Evolutionary conservation across 2,888 invertebrate species (phyloP).

Genomic region (Metellina segmentata): DNA sequence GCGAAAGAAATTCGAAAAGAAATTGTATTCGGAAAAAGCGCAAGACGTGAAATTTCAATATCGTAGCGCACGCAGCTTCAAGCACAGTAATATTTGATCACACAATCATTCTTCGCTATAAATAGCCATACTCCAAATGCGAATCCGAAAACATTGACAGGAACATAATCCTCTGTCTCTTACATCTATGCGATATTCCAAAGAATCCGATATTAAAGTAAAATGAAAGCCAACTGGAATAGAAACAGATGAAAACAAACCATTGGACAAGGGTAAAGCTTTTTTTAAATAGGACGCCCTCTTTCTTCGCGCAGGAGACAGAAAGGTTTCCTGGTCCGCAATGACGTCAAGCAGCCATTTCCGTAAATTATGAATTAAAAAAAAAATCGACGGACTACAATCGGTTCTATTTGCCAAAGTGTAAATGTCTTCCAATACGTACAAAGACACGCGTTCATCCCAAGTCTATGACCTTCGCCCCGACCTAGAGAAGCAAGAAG

Average conservation of each 20-base stretch:
- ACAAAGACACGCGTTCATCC: constrained; percentile 29
- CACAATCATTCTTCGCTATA: neutral
- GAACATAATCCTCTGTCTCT: neutral
- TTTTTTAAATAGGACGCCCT: constrained; percentile 14
- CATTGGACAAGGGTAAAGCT: neutral
- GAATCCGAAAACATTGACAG: too few species aligned
- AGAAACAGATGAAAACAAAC: neutral
- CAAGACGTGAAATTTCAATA: neutral
- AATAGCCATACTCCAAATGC: neutral
- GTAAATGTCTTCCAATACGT: neutral
- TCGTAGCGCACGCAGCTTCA: neutral
- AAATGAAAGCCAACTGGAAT: neutral
- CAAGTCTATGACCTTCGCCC: constrained; percentile 30
- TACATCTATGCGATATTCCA: neutral
- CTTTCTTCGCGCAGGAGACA: constrained; percentile 20
- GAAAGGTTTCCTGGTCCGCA: constrained; percentile 2
- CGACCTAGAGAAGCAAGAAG: constrained; percentile 34
- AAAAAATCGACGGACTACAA: constrained; percentile 47
- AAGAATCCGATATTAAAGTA: neutral
- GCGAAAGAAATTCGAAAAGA: too few species aligned
- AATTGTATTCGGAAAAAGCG: neutral
- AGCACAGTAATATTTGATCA: neutral
- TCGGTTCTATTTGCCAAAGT: constrained; percentile 35
- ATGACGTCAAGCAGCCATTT: constrained; percentile 53
- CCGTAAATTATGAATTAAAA: constrained; percentile 31